phyloP scores from a whole-genome alignment of 2,113 vertebrate species.

The Antechinus stuartii region DNA sequence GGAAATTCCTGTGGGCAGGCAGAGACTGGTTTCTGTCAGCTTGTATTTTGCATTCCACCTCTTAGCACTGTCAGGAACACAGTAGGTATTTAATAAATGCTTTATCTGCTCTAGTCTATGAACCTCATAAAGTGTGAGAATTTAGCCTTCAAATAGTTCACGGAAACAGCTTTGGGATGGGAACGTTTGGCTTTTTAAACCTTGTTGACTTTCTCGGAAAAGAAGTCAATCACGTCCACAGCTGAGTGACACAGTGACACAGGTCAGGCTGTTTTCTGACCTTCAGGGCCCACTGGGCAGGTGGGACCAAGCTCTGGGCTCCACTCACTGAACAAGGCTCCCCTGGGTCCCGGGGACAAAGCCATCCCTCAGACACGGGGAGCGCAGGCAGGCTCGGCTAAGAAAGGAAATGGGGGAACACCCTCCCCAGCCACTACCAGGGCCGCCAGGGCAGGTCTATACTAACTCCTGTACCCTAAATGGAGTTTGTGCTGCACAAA shows the following conservation, averaged over 20 bases:
- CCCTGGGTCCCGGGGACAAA: background rate
- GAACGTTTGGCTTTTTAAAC: background rate
- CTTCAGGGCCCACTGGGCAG: background rate
- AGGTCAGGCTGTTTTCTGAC: accelerated
- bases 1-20: background rate
- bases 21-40: background rate
- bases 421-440: background rate
- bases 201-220: background rate
- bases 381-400: background rate
- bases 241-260: too few relatives aligned
- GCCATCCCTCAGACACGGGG: background rate
- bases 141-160: background rate
- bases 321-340: background rate
- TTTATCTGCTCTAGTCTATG: accelerated
- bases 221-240: background rate
- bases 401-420: background rate
- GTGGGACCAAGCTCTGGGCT: background rate
- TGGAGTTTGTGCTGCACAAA: background rate
- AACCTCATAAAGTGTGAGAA: background rate
- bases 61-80: too few relatives aligned
- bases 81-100: background rate
- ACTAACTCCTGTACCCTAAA: too few relatives aligned
- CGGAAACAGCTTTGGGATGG: background rate
- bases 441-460: too few relatives aligned
- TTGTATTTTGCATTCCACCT: background rate